Conservation (phyloP, 2,888 invertebrate species). For the Pyrochroa serraticornis region DNA sequence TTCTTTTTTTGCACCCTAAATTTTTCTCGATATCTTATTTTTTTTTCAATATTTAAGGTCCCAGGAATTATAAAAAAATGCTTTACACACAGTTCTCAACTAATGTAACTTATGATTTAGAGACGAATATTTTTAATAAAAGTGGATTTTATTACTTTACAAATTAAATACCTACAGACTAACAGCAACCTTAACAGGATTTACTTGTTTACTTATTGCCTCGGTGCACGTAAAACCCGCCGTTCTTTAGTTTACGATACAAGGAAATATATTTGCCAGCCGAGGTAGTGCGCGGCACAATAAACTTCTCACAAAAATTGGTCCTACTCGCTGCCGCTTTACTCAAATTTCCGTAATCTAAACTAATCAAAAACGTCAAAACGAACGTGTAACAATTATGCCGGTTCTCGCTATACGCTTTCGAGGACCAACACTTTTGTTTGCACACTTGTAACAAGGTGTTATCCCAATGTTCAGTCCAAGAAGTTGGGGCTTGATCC, state of each 20-base stretch:
- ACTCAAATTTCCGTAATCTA: constrained; percentile 74
- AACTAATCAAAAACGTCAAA: constrained; percentile 74
- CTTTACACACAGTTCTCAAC: too few relatives aligned
- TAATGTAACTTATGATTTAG: too few relatives aligned
- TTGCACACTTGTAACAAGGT: constrained; percentile 67
- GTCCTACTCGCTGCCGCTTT: constrained; percentile 71
- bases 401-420: constrained; percentile 74
- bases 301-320: constrained; percentile 79
- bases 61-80: too few relatives aligned
- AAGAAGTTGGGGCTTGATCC: constrained; percentile 68
- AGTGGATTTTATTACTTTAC: too few relatives aligned
- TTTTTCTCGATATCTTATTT: too few relatives aligned
- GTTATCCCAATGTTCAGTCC: constrained; percentile 75
- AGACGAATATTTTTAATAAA: too few relatives aligned
- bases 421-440: constrained; percentile 69
- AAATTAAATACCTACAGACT: too few relatives aligned
- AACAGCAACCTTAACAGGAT: too few relatives aligned
- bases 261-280: constrained; percentile 86
- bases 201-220: too few relatives aligned
- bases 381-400: constrained; percentile 91
- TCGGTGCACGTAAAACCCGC: constrained; percentile 62
- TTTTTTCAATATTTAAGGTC: too few relatives aligned
- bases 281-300: constrained; percentile 80
- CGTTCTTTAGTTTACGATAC: constrained; percentile 72
- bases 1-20: too few relatives aligned